These are phyloP conservation scores for Bembecia ichneumoniformis DNA, from an alignment of 2,888 invertebrate genomes.

Conservation along the genomic window DNA sequence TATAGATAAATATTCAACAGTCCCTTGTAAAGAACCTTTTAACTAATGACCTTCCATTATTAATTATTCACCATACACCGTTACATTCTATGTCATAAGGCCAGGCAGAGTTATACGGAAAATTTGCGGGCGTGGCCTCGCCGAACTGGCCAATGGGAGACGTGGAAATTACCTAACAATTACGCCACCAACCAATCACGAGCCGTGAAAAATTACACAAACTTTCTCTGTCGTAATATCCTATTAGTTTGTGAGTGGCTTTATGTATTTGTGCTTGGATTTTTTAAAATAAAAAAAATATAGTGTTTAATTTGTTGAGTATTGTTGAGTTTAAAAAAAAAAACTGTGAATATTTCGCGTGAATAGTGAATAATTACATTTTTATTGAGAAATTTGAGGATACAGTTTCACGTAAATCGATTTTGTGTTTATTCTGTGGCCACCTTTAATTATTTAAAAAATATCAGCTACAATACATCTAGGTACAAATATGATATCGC, in stretches of 20 bases:
- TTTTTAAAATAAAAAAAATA: background rate
- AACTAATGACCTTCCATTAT: slow-evolving; percentile 59
- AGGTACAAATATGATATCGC: too few species aligned
- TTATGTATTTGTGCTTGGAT: slow-evolving; percentile 1
- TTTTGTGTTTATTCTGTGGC: too few species aligned
- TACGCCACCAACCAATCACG: slow-evolving; percentile 37
- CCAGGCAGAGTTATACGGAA: slow-evolving; percentile 24
- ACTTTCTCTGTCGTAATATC: slow-evolving; percentile 12
- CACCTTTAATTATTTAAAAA: too few species aligned
- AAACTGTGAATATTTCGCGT: too few species aligned
- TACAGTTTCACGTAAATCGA: too few species aligned
- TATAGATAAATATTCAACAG: slow-evolving; percentile 11
- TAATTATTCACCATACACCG: slow-evolving; percentile 45
- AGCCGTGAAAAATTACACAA: slow-evolving; percentile 29
- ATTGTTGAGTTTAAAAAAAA: slow-evolving; percentile 1
- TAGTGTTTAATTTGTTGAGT: too few species aligned
- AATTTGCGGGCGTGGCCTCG: slow-evolving; percentile 40
- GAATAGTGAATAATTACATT: too few species aligned
- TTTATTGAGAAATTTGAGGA: too few species aligned
- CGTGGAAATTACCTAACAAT: slow-evolving; percentile 39
- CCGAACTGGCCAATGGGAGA: slow-evolving; percentile 34
- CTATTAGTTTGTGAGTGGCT: slow-evolving; percentile 7
- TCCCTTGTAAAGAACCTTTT: slow-evolving; percentile 16
- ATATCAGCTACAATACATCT: too few species aligned
- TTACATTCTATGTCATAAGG: slow-evolving; percentile 45